Evolutionary conservation across 2,797 vertebrate genomes (phyloP).

Genomic region (Alosa sapidissima): DNA sequence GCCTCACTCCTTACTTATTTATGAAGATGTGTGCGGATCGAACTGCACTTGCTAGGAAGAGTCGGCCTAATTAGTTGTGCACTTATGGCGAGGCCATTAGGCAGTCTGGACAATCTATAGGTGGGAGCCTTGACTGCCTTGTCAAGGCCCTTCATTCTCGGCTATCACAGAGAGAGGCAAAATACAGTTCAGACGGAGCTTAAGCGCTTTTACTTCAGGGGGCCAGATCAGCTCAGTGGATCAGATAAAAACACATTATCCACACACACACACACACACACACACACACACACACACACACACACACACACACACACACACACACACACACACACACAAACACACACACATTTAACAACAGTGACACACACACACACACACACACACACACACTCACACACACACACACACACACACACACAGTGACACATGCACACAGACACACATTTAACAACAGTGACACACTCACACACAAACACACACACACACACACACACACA

Average conservation of each 20-base stretch:
- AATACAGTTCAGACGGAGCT: not conserved
- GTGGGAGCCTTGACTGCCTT: not conserved
- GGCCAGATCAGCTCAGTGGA: not conserved
- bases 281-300: not conserved
- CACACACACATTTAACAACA: not conserved
- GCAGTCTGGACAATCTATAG: not conserved
- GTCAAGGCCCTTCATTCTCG: not conserved
- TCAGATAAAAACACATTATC: not conserved
- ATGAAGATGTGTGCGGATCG: conserved; percentile 73
- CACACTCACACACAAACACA: too few relatives aligned
- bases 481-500: not conserved
- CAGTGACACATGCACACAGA: not conserved
- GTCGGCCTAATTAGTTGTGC: conserved; percentile 68
- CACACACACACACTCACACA: too few relatives aligned
- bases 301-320: too few relatives aligned
- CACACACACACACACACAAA: not conserved
- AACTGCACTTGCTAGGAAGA: conserved; percentile 62
- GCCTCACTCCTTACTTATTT: conserved; percentile 76
- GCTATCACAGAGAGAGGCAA: not conserved
- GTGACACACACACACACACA: not conserved
- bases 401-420: not conserved
- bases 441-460: not conserved
- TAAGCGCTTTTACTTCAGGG: not conserved
- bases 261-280: not conserved
- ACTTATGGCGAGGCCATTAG: conserved; percentile 50